These are phyloP conservation scores for Datnioides undecimradiatus DNA, from an alignment of 2,113 vertebrate species.

Conservation along the genomic window DNA sequence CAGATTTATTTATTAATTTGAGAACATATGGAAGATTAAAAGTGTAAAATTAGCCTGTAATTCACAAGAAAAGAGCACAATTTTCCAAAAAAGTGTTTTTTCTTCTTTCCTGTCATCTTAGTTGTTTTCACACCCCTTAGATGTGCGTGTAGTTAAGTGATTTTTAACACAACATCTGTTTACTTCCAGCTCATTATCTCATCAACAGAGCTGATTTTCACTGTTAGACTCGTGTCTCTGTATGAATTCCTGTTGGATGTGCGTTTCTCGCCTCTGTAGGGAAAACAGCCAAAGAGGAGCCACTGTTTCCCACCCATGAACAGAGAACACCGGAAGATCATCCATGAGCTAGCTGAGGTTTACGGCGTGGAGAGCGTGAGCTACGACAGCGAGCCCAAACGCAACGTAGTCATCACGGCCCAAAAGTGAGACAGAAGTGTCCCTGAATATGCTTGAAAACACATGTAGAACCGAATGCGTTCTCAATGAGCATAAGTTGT, in stretches of 20 bases:
- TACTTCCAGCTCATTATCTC: background rate
- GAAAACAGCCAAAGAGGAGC: conserved; percentile 92
- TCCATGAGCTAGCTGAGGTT: conserved; percentile 95
- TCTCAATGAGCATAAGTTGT: background rate
- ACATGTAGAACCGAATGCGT: rapidly evolving
- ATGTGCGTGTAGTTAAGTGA: too few relatives aligned
- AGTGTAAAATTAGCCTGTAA: background rate
- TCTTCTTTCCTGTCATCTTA: too few relatives aligned
- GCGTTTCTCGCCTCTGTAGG: conserved; percentile 77
- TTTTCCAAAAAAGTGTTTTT: too few relatives aligned
- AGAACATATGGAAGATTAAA: too few relatives aligned
- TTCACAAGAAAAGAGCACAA: too few relatives aligned
- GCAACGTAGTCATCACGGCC: conserved; percentile 95
- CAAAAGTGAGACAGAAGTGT: conserved; percentile 80
- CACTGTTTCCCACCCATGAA: conserved; percentile 98
- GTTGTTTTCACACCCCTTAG: too few relatives aligned
- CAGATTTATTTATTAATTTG: too few relatives aligned
- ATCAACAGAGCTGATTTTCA: too few relatives aligned
- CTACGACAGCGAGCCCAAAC: conserved; percentile 98
- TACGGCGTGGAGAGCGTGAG: conserved; percentile 95
- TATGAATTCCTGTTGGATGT: background rate
- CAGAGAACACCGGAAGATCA: conserved; percentile 92
- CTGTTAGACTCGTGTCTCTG: too few relatives aligned
- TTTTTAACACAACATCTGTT: background rate
- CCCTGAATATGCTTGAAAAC: background rate